Evolutionary conservation across 1,140 invertebrate genomes (phyloP), one percentile per base, ranked within the genome.

Genomic region (Ceratosolen solmsi): DNA sequence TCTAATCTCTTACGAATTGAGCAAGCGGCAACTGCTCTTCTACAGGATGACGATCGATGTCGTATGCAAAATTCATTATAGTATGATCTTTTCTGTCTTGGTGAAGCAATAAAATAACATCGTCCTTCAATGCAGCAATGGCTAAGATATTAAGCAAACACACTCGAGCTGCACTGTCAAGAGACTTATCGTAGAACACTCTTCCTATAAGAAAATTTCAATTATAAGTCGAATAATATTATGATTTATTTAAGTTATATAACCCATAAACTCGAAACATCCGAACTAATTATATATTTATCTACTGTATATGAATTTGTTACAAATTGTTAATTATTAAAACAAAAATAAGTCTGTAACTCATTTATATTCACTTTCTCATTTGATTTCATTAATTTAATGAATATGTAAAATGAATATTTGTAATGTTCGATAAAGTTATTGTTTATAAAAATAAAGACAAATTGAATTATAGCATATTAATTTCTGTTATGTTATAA

Each of bases 41-140:
- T 0, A 92, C 86, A n/a, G 94, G 93, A 84, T 96, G 92, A 85
- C 94, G 92, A 89, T 98, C 97, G 82, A 98, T 95, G 86, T 95
- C 94, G 87, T 95, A 94, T 25, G 96, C 96, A 89, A 96, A 98
- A 89, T 96, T 96, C 95, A 98, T 98, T 63, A 98, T 93, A 60
- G 96, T 94, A 89, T 98, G 97, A 85, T 97, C 96, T 76, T 95
- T 93, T 80, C 97, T 93, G 90, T 98, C 97, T 91, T 98, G 97
- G 91, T 98, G 97, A 78, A 98, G 89, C 73, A 98, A 91, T 36
- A 98, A 93, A 87, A 98, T 96, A 70, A 98, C 95, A 89, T 98
- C 97, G 85, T 98, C 97, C 86, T 97, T 97, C 9, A 97, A 91
- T 11, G 96, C 96, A 0, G 95, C 96, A 73, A 93, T 93, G 20